A percentile compares a stretch with the other conserved stretches of the same genome.
phyloP scores from a whole-genome alignment of 2,888 invertebrate species.

The Trypoxylon attenuatum region DNA sequence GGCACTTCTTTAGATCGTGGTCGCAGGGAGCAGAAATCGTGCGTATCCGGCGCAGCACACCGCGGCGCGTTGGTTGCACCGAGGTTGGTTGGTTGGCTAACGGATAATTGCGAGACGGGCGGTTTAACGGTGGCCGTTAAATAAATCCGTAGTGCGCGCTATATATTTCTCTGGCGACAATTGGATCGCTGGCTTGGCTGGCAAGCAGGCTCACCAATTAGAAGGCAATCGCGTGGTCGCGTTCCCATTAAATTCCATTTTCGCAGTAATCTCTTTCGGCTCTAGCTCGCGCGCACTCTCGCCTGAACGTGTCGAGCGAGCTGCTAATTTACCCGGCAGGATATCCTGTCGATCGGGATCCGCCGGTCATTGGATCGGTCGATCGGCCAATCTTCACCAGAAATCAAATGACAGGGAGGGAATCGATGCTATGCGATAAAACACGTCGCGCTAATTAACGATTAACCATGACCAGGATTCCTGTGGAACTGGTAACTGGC shows the following conservation, averaged over 20 bases:
- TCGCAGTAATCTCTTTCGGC: slow-evolving; percentile 38
- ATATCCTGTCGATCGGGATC: slow-evolving; percentile 57
- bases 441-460: slow-evolving; percentile 64
- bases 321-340: slow-evolving; percentile 51
- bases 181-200: slow-evolving; percentile 25
- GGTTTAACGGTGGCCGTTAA: slow-evolving; percentile 12
- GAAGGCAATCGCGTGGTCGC: slow-evolving; percentile 13
- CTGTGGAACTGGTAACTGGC: slow-evolving; percentile 50
- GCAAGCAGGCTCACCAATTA: slow-evolving; percentile 31
- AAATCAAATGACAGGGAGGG: slow-evolving; percentile 54
- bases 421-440: slow-evolving; percentile 46
- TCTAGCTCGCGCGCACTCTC: no score
- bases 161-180: slow-evolving; percentile 32
- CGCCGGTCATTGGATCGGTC: slow-evolving; percentile 49
- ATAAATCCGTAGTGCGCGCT: slow-evolving; percentile 10
- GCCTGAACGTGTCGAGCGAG: slow-evolving; percentile 11
- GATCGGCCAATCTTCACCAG: slow-evolving; percentile 55
- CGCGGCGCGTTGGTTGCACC: background rate
- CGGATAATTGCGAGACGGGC: slow-evolving; percentile 21
- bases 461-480: slow-evolving; percentile 64
- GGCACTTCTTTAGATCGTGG: no score
- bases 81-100: slow-evolving; percentile 11
- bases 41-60: no score
- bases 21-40: no score
- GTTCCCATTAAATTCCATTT: slow-evolving; percentile 43